Base-by-base conservation (phyloP, 2,113 vertebrate species). In the Synchiropus splendidus region DNA sequence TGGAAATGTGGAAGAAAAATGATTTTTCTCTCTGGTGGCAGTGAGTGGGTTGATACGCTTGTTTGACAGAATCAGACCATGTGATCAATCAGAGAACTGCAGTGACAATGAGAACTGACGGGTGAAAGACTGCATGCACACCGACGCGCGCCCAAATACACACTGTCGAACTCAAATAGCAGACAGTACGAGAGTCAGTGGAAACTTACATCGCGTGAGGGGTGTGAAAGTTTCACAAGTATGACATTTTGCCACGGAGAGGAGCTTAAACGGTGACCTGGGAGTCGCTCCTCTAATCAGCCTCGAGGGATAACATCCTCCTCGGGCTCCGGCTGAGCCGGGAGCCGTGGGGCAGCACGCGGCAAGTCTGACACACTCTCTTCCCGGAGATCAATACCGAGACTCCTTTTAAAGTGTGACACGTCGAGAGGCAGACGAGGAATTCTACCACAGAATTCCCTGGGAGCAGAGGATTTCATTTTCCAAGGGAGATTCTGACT, bases 261-360 rank as follows among this genome's bases (percentile, higher is more conserved):
- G 48, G 33, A 73, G 58, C 44, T 72, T 75, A 73, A 77, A 77
- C 41, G 72, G 50, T 83, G 74, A 78, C 81, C 79, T 52, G 39
- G 54, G 58, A 67, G 72, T 67, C 70, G 75, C 51, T 66, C 65
- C 60, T 80, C 63, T 78, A 83, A 83, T 80, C 79, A 78, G 74
- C 68, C 77, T 58, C 68, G n/a, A 54, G 73, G 75, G 80, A 78
- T 70, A 65, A 75, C 72, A 79, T 74, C 78, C 75, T 75, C 67
- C 44, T 58, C 50, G 66, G 75, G 62, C 65, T 72, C 57, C 51
- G 54, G 67, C 54, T 75, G 75, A 67, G 74, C 60, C 31, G 31
- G 65, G 44, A 74, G 52, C 54, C 36, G 12, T 36, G 72, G 67
- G 74, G 58, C 59, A 51, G 55, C 57, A 58, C 51, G 59, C 16